These are phyloP conservation scores for Leptopilina myrica DNA, from an alignment of 2,888 invertebrate species.

Conservation along the genomic window DNA sequence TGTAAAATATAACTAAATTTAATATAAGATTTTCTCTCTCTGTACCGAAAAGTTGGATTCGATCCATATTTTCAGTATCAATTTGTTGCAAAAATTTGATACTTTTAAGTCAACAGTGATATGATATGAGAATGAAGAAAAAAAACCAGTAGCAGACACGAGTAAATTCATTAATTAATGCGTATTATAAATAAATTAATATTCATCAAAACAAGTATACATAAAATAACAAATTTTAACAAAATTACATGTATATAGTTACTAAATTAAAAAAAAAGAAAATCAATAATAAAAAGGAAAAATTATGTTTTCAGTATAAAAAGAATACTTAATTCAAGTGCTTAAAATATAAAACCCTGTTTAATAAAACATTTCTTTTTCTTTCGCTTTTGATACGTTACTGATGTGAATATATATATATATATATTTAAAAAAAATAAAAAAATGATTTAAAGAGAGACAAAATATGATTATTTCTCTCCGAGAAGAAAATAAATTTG, in stretches of 20 bases:
- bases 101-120: too few relatives aligned
- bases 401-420: too few relatives aligned
- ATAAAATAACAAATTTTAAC: not conserved
- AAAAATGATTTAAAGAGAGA: too few relatives aligned
- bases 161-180: not conserved
- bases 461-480: too few relatives aligned
- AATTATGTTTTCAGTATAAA: conserved; percentile 17
- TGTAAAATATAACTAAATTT: too few relatives aligned
- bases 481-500: not conserved
- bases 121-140: too few relatives aligned
- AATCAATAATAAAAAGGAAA: not conserved
- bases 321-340: conserved; percentile 11
- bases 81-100: too few relatives aligned
- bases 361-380: conserved; percentile 2
- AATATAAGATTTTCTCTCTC: too few relatives aligned
- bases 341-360: conserved; percentile 55
- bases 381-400: too few relatives aligned
- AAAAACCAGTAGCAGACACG: conserved; percentile 1
- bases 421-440: too few relatives aligned
- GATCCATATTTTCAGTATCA: too few relatives aligned
- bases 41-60: too few relatives aligned
- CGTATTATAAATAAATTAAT: not conserved
- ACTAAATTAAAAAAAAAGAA: not conserved
- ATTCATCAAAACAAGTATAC: not conserved
- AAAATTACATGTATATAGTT: not conserved